Evolutionary conservation across 2,888 invertebrate genomes (phyloP).

Genomic region (Cactoblastis cactorum): DNA sequence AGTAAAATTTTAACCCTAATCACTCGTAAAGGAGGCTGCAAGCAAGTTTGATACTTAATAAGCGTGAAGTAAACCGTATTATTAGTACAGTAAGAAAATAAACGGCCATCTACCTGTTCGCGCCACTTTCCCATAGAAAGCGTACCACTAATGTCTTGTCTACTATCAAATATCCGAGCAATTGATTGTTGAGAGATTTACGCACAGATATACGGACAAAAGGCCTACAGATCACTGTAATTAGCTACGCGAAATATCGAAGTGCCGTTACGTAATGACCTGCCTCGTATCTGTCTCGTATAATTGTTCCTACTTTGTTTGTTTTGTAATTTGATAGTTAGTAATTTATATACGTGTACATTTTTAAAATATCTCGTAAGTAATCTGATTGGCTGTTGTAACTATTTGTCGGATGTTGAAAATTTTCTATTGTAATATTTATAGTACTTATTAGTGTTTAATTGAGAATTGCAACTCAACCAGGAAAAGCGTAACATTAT

Average conservation of each 20-base stretch:
- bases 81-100: neutral
- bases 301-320: neutral
- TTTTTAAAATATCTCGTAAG: neutral
- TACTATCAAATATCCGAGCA: constrained; percentile 20
- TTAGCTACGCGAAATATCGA: constrained; percentile 11
- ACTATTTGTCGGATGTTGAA: neutral
- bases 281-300: neutral
- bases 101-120: neutral
- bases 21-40: too few species aligned
- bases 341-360: neutral
- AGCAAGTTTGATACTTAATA: too few species aligned
- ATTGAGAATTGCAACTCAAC: too few species aligned
- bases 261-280: constrained; percentile 1
- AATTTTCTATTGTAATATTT: neutral
- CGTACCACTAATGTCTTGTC: constrained; percentile 20
- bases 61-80: too few species aligned
- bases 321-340: constrained; percentile 1
- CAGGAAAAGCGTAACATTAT: too few species aligned
- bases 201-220: constrained; percentile 13
- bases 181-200: constrained; percentile 27
- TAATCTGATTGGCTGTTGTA: neutral
- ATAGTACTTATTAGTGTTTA: too few species aligned
- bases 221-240: constrained; percentile 12
- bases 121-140: constrained; percentile 19
- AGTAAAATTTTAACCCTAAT: too few species aligned